Evolutionary conservation across 2,797 vertebrate genomes (phyloP).

Genomic region (Poeciliopsis infans): DNA sequence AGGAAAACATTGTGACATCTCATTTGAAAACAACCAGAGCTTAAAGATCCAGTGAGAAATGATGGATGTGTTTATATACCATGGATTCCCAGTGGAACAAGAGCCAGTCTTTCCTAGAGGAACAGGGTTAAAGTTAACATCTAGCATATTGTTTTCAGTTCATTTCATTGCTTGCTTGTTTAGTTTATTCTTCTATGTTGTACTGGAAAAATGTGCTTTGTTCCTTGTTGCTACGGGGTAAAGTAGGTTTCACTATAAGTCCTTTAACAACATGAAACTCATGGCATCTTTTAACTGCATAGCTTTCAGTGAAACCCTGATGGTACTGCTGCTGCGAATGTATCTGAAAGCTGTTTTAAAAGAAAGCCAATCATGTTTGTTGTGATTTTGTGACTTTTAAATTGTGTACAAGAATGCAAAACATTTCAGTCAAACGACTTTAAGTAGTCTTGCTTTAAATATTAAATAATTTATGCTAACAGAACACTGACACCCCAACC

Average conservation of each 20-base stretch:
- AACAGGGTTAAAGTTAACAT: not conserved
- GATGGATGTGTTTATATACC: not conserved
- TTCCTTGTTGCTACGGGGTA: not conserved
- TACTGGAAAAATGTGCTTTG: slow-evolving; percentile 1
- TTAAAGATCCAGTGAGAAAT: slow-evolving; percentile 1
- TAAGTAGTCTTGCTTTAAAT: not conserved
- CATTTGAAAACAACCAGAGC: not conserved
- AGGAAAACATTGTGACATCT: not conserved
- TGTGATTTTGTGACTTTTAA: slow-evolving; percentile 19
- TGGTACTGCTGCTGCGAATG: not conserved
- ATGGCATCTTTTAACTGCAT: not conserved
- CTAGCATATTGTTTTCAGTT: not conserved
- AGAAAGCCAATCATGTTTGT: not conserved
- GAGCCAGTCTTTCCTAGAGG: not conserved
- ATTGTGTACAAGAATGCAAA: not conserved
- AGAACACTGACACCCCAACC: not conserved
- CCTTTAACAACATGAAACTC: not conserved
- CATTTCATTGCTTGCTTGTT: not conserved
- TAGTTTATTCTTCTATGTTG: not conserved
- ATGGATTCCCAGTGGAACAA: not conserved
- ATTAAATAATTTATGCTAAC: not conserved
- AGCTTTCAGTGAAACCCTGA: not conserved
- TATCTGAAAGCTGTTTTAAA: slow-evolving; percentile 1
- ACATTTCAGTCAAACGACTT: not conserved
- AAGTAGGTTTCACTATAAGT: not conserved